These are phyloP conservation scores for Pseudoips prasinana DNA, from an alignment of 2,888 invertebrate species.

Conservation along the genomic window DNA sequence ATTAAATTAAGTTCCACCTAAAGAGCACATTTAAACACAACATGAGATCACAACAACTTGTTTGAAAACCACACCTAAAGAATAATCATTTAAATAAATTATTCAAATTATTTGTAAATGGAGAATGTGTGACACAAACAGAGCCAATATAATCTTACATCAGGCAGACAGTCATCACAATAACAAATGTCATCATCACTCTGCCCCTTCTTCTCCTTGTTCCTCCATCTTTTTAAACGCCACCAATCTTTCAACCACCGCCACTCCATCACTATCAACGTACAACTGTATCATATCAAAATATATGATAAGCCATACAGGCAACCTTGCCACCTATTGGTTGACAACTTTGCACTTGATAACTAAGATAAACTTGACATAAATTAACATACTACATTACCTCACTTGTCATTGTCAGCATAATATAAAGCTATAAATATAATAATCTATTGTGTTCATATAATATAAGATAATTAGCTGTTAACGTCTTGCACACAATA, in stretches of 20 bases:
- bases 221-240: constrained; percentile 87
- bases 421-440: constrained; percentile 55
- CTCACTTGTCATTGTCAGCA: constrained; percentile 71
- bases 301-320: constrained; percentile 51
- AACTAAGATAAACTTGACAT: constrained; percentile 74
- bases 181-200: constrained; percentile 86
- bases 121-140: too few species aligned
- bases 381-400: constrained; percentile 68
- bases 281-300: constrained; percentile 48
- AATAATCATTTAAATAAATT: too few species aligned
- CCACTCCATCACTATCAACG: constrained; percentile 85
- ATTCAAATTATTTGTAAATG: too few species aligned
- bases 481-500: constrained; percentile 14
- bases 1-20: too few species aligned
- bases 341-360: constrained; percentile 55
- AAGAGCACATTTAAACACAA: too few species aligned
- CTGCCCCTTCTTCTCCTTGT: constrained; percentile 71
- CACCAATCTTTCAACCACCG: constrained; percentile 92
- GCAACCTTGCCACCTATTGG: constrained; percentile 63
- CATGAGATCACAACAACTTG: too few species aligned
- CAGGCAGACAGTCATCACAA: constrained; percentile 88
- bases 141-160: constrained; percentile 59
- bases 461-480: constrained; percentile 24
- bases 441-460: constrained; percentile 37
- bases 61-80: too few species aligned